Conservation (phyloP, 2,113 vertebrate species). For the Stigmatopora nigra region DNA sequence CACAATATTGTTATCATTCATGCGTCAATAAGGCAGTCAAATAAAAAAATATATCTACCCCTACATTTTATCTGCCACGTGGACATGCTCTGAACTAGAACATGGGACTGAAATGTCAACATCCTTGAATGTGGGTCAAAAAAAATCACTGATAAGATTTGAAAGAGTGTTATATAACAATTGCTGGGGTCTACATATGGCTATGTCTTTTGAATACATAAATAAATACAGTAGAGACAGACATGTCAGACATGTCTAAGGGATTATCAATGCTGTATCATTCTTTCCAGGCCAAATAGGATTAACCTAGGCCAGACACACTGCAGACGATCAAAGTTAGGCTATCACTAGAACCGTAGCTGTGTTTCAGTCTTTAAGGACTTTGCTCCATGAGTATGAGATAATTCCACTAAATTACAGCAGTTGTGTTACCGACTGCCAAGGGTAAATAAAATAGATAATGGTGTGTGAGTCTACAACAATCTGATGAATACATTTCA, state of each 20-base stretch:
- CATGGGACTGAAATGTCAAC: neutral
- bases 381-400: neutral
- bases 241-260: neutral
- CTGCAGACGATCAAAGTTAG: neutral
- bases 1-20: conserved; percentile 24
- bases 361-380: neutral
- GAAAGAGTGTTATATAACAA: neutral
- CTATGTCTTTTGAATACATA: neutral
- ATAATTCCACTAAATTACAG: neutral
- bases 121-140: conserved; percentile 1
- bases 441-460: neutral
- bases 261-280: conserved; percentile 6
- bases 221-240: neutral
- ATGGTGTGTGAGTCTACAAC: neutral
- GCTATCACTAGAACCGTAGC: neutral
- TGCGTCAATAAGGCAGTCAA: conserved; percentile 18
- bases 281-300: conserved; percentile 27
- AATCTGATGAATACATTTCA: conserved; percentile 15
- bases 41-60: neutral
- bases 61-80: neutral
- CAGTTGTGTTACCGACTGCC: neutral
- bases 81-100: neutral
- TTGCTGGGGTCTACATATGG: neutral
- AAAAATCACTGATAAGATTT: neutral
- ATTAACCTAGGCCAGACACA: conserved; percentile 35